phyloP scores from a whole-genome alignment of 2,113 vertebrate genomes.

The Sander lucioperca region DNA sequence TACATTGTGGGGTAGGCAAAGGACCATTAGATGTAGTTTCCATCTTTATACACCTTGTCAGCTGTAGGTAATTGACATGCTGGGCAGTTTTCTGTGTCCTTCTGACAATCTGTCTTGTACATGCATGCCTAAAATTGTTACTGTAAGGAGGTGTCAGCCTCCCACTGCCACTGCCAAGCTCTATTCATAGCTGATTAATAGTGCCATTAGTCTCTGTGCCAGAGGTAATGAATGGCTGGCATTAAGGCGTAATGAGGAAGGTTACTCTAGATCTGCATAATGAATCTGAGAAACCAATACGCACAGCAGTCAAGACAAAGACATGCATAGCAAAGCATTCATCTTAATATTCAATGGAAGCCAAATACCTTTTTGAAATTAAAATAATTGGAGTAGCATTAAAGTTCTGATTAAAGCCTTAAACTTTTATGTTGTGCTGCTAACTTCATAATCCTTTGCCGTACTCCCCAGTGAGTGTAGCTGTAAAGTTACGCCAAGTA shows the following conservation, averaged over 20 bases:
- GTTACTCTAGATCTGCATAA: constrained; percentile 79
- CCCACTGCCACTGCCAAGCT: constrained; percentile 56
- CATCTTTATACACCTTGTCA: constrained; percentile 36
- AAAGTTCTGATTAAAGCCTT: constrained; percentile 37
- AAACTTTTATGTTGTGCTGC: constrained; percentile 44
- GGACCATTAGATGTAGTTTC: constrained; percentile 7
- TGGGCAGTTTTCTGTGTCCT: constrained; percentile 52
- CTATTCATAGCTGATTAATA: constrained; percentile 82
- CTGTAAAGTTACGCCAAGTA: constrained; percentile 40
- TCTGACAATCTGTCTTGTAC: constrained; percentile 76
- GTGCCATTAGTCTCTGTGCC: constrained; percentile 78
- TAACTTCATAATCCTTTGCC: constrained; percentile 35
- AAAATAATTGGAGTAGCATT: constrained; percentile 30
- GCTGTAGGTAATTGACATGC: constrained; percentile 60
- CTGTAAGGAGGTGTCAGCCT: constrained; percentile 71
- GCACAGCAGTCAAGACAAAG: constrained; percentile 63
- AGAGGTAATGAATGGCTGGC: constrained; percentile 81
- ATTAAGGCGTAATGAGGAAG: constrained; percentile 82
- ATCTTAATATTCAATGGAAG: constrained; percentile 46
- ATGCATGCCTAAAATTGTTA: constrained; percentile 63
- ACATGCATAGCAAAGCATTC: constrained; percentile 37
- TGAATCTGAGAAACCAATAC: constrained; percentile 67
- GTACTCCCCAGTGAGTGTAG: background rate
- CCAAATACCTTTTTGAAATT: constrained; percentile 18
- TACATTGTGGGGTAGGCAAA: background rate